A percentile compares a stretch with the other conserved stretches of the same genome.
Conservation (phyloP, 1,140 invertebrate species). For the Plectrocnemia conspersa region DNA sequence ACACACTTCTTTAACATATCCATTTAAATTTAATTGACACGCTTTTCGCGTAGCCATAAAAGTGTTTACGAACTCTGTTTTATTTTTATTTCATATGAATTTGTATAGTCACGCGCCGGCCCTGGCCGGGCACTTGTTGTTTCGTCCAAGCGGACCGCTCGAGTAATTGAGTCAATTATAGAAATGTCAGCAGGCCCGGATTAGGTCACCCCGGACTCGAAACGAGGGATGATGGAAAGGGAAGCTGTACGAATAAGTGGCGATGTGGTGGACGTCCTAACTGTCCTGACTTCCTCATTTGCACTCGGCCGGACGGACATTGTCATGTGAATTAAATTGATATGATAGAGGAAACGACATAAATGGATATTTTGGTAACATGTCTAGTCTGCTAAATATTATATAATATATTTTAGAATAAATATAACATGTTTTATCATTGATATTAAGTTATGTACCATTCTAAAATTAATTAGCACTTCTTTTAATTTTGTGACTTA, state of each 20-base stretch:
- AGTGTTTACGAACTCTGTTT: not conserved
- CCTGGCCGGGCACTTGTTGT: constrained; percentile 16
- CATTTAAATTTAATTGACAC: constrained; percentile 7
- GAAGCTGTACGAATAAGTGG: not conserved
- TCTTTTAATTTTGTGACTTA: no score
- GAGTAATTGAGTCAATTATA: constrained; percentile 24
- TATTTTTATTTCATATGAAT: not conserved
- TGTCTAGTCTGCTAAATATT: no score
- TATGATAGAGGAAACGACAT: no score
- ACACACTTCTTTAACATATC: no score
- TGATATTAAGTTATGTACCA: no score
- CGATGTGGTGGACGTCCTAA: not conserved
- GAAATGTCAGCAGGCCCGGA: constrained; percentile 19
- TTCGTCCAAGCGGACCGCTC: not conserved
- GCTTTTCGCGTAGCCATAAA: constrained; percentile 7
- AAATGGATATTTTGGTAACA: no score
- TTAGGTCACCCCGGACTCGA: constrained; percentile 17
- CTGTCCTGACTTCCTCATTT: not conserved
- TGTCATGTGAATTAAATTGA: no score
- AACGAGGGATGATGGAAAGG: not conserved
- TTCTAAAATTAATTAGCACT: no score
- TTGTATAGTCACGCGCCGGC: not conserved
- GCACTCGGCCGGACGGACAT: no score
- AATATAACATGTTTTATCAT: no score
- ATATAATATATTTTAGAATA: no score